Percentiles rank a stretch among this genome's conserved stretches.
phyloP scores from a whole-genome alignment of 2,797 vertebrate species.

The Chloroceryle inda region DNA sequence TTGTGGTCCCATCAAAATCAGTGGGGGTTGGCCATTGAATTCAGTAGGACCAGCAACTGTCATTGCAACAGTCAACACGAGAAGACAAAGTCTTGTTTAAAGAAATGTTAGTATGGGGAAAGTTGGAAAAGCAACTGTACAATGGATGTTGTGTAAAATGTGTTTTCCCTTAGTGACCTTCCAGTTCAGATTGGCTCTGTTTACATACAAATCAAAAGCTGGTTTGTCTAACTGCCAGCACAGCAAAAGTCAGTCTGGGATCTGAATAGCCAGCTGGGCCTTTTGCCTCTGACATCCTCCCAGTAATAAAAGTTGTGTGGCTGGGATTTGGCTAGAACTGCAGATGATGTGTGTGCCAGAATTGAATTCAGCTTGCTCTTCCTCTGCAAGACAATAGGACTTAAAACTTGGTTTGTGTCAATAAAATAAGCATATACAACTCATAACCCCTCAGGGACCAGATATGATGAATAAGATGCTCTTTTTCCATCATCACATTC shows the following conservation, averaged over 20 bases:
- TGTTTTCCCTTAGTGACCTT: constrained; percentile 69
- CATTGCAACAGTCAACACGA: background rate
- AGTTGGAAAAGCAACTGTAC: constrained; percentile 42
- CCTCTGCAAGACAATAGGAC: constrained; percentile 58
- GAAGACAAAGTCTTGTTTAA: background rate
- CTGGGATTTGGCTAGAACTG: constrained; percentile 56
- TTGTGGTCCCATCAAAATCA: background rate
- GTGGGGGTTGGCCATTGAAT: background rate
- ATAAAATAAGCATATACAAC: constrained; percentile 51
- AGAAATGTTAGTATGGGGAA: background rate
- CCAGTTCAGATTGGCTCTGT: constrained; percentile 69
- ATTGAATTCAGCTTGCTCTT: constrained; percentile 52
- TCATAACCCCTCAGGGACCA: constrained; percentile 1
- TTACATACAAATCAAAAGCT: constrained; percentile 69
- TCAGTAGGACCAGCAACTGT: background rate
- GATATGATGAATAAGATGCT: constrained; percentile 36
- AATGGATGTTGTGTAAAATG: constrained; percentile 61
- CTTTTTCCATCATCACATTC: constrained; percentile 53
- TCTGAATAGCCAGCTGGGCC: constrained; percentile 65
- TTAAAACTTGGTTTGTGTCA: constrained; percentile 55
- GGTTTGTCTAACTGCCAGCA: constrained; percentile 65
- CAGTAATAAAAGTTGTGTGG: constrained; percentile 61
- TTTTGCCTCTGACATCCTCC: constrained; percentile 72
- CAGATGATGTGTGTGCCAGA: constrained; percentile 53
- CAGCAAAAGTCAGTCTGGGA: constrained; percentile 57